Evolutionary conservation across 92 coral and sea anemone species (phyloP), one percentile per base, ranked within the genome.

Genomic region (Blastomussa wellsi): DNA sequence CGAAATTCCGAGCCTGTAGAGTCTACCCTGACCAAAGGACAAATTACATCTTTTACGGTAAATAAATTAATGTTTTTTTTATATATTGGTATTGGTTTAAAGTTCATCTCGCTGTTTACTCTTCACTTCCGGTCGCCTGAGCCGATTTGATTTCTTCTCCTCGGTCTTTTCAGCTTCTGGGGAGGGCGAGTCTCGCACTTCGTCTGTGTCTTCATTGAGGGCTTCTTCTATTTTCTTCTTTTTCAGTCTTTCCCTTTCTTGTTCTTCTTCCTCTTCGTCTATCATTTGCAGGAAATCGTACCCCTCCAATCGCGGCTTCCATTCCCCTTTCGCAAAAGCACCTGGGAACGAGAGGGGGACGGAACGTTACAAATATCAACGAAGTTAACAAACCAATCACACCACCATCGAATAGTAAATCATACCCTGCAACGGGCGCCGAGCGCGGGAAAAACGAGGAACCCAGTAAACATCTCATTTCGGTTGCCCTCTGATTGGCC

Each of bases 221-320:
- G 81, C 76, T 41, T 66, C 31, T 42, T 73, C 79, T 9, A 75
- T 29, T 79, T 78, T 77, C 51, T 71, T 20, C 71, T 35, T 57
- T 28, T 88, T 84, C n/a, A 65, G 71, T 78, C n/a, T 86, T 66
- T 55, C 71, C 33, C 85, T 82, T 62, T 89, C 86, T 86, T 89
- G 88, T 9, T 84, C 79, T 44, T 88, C 89, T 31, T 90, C 92
- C 28, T 91, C 96, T 65, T 94, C 92, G 29, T 92, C 93, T 35
- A 97, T 91, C 84, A 91, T 88, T 15, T 76, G 69, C 51, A 97
- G 85, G 76, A 91, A 97, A 80, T 97, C 97, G 78, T 97, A 97
- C 2, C 99, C 99, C 26, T 97, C 99, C 77, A 94, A 83, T 37
- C 92, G 88, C 4, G 99, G 99, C 62, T 90, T 88, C 99, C 99